A percentile compares a stretch with the other conserved stretches of the same genome.
Conservation (phyloP, 2,113 vertebrate species). For the Shinisaurus crocodilurus region DNA sequence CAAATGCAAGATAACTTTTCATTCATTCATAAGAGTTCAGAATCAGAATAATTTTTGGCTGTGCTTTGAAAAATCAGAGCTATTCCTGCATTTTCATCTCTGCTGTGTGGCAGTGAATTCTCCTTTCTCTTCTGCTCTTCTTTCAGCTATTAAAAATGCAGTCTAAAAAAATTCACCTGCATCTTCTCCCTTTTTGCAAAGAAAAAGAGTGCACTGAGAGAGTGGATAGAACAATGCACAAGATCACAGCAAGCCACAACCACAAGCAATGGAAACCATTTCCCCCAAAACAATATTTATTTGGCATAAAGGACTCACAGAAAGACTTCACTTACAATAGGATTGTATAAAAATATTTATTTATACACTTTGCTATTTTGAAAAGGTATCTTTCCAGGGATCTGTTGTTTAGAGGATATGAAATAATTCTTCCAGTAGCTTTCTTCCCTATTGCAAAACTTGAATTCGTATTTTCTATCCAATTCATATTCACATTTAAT, state of each 20-base stretch:
- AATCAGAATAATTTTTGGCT: too few species aligned
- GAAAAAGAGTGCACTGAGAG: neutral
- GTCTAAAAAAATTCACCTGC: neutral
- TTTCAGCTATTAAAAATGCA: neutral
- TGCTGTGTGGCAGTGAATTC: neutral
- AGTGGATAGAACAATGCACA: neutral
- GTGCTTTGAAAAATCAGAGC: neutral
- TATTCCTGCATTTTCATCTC: neutral
- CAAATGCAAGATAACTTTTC: neutral
- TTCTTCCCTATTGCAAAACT: too few species aligned
- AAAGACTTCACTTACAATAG: neutral
- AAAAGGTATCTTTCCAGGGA: neutral
- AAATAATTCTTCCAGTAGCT: too few species aligned
- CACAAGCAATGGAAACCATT: neutral
- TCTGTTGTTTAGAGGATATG: too few species aligned
- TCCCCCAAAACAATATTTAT: neutral
- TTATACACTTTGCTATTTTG: neutral
- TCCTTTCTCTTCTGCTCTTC: fast-evolving
- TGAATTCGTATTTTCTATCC: neutral
- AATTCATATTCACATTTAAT: neutral
- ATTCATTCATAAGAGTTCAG: too few species aligned
- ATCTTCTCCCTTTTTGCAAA: neutral
- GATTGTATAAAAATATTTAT: too few species aligned
- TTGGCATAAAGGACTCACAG: neutral
- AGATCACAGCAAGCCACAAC: neutral